These are phyloP conservation scores for Pterobdella sp. DNA, from an alignment of 2,888 invertebrate species.

Conservation along the genomic window DNA sequence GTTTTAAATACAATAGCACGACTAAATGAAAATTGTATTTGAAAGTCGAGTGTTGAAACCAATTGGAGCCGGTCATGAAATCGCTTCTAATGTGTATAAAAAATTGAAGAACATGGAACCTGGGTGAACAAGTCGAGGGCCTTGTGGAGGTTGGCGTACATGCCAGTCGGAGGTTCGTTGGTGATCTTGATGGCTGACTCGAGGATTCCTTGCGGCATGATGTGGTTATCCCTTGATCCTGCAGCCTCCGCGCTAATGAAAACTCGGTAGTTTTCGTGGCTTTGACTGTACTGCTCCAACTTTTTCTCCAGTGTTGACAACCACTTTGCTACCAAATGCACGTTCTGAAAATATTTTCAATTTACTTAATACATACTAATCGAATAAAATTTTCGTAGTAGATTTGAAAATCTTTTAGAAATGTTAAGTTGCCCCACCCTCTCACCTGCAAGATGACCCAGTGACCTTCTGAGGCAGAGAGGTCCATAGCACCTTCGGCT, in stretches of 20 bases:
- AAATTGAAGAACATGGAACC: conserved; percentile 40
- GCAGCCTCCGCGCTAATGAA: conserved; percentile 93
- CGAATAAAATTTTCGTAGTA: no score
- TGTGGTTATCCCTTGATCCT: conserved; percentile 74
- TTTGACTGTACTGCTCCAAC: conserved; percentile 72
- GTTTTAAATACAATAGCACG: no score
- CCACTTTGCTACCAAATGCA: conserved; percentile 92
- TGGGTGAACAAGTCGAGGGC: conserved; percentile 87
- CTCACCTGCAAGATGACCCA: conserved; percentile 84
- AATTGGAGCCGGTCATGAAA: no score
- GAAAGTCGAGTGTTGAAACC: no score
- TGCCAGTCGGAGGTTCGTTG: conserved; percentile 92
- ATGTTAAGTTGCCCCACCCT: no score
- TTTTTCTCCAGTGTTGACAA: conserved; percentile 80
- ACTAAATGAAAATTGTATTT: no score
- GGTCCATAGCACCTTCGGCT: conserved; percentile 85
- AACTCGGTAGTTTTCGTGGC: conserved; percentile 72
- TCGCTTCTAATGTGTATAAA: not conserved
- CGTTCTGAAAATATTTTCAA: conserved; percentile 62
- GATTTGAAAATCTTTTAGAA: not conserved
- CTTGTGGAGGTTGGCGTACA: conserved; percentile 91
- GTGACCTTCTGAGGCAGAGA: conserved; percentile 74
- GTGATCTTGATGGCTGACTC: conserved; percentile 94
- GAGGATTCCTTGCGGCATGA: conserved; percentile 86
- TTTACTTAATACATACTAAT: not conserved